Evolutionary conservation across 2,888 invertebrate genomes (phyloP), one percentile per base, ranked within the genome.

Genomic region (Tetragonisca angustula): DNA sequence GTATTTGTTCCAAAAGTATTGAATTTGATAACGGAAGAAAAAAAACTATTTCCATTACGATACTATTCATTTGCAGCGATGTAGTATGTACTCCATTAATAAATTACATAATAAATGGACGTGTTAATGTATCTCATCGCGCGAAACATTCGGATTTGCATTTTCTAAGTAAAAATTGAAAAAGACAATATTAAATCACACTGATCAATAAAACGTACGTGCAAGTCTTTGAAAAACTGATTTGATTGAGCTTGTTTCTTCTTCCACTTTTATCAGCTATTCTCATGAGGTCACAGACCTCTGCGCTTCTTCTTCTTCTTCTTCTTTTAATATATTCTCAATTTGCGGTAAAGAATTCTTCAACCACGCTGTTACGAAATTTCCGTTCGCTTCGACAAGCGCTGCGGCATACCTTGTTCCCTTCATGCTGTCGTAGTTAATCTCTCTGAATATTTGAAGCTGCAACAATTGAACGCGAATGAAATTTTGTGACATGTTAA

Each of bases 371-470:
- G 87, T 89, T 78, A 90, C 90, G n/a, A 93, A 91, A 62, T 89
- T 91, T 15, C 92, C 91, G 65, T 91, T 92, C 4, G 92, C 91
- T 70, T 94, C 93, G 49, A 92, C 88, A 4, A 93, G 79, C 5
- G 91, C 92, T 36, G 92, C 91, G 0, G 89, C 89, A 50, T 91
- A 90, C 11, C 92, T 91, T 17, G 91, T 85, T 62, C 85, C 88
- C 72, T 92, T 93, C 70, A 93, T 82, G 56, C 88, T 91, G 1
- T 94, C 92, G 52, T 90, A 90, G 79, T 94, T 88, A 27, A 87
- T 83, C 32, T 91, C 90, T 24, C 91, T 85, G 78, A 94, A 93
- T 19, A 77, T 84, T 86, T 91, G 91, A 67, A 93, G 92, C 94
- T 94, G 71, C n/a, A 69, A 69, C 70, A 81, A n/a, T 49, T 3